Base-by-base conservation (phyloP, 2,113 vertebrate species). In the Gallinago jamesoni region DNA sequence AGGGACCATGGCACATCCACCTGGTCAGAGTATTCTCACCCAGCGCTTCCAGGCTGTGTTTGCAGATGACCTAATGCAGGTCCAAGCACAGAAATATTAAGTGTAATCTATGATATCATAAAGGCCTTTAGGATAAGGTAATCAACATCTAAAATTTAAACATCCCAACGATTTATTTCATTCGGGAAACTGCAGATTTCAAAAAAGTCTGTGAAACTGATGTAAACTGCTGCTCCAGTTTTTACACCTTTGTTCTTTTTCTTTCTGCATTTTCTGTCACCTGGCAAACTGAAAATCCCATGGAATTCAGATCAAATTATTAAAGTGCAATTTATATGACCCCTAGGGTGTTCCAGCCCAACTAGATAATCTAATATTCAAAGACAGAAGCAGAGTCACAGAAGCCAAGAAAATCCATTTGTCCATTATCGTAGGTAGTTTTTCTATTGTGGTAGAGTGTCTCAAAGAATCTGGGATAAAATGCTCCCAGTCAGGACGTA, bases 261-360 rank as follows among this genome's bases (percentile, higher is more conserved):
- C 59, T 68, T 33, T n/a, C 47, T 53, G 22, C 19, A 23, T 94
- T 56, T 74, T 81, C 76, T 84, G 47, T 91, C 69, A 89, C 48
- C 39, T 73, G 52, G 24, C 39, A 79, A 79, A 30, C 37, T 50
- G 43, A 85, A 91, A 83, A 48, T 48, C 21, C 45, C 14, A 14
- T 70, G 22, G n/a, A 73, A 92, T 77, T 88, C 53, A 72, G 56
- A 76, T 19, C 31, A 76, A 83, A 79, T 82, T 73, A 77, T 79
- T 93, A 52, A 83, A 55, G 35, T 73, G 24, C 48, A 80, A 76
- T 92, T 96, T 92, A 87, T 90, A 80, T 69, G 59, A 87, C 78
- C 41, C 35, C 17, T 52, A n/a, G 37, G 64, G 47, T 82, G 28
- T 67, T 90, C 60, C 63, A 60, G 16, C 35, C 24, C 52, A 87